These are phyloP conservation scores for Alces alces DNA, from an alignment of 2,113 vertebrate genomes.

Conservation along the genomic window DNA sequence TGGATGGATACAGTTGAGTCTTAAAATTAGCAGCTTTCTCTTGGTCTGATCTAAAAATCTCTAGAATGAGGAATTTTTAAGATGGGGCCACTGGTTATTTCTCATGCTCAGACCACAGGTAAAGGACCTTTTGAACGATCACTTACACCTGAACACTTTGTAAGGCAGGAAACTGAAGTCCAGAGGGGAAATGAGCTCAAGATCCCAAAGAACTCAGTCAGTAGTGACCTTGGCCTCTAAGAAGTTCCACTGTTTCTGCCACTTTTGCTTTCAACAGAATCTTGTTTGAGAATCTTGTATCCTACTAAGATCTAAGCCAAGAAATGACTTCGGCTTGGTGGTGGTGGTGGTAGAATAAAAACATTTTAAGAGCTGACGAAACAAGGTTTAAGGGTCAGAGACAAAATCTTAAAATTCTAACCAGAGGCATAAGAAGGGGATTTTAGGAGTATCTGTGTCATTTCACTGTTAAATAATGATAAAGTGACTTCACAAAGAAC, in stretches of 20 bases:
- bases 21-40: background rate
- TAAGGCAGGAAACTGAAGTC: background rate
- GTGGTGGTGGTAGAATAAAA: background rate
- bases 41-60: background rate
- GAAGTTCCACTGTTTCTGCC: background rate
- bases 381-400: background rate
- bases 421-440: background rate
- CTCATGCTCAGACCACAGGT: background rate
- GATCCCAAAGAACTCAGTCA: background rate
- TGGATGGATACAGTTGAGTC: background rate
- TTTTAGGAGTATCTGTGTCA: background rate
- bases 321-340: background rate
- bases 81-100: background rate
- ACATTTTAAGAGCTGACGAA: background rate
- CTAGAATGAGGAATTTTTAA: background rate
- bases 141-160: background rate
- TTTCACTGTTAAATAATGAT: background rate
- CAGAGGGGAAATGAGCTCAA: background rate
- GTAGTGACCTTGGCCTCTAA: background rate
- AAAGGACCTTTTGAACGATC: background rate
- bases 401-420: slow-evolving; percentile 17
- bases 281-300: background rate
- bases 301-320: background rate
- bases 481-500: background rate
- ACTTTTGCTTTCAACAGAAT: background rate